Evolutionary conservation across 30 jellyfish, hydroid and myxozoan species (phyloP), one percentile per base, ranked within the genome.

Genomic region (Catostylus mosaicus): DNA sequence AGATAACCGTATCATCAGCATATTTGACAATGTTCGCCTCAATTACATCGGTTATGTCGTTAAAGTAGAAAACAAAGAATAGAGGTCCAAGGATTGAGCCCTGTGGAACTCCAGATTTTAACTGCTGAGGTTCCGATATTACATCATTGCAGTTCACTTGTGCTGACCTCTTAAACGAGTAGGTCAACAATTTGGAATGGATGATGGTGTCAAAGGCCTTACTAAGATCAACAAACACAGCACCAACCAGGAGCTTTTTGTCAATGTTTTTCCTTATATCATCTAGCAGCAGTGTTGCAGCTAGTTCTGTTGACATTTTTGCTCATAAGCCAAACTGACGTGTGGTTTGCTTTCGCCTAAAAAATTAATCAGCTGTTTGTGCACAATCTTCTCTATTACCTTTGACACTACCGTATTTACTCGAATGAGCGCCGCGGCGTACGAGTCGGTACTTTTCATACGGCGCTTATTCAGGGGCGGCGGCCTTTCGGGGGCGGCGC

Each of bases 121-220:
- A 35, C 45, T 36, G 73, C 57, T 78, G 71, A 27, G 73, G 73
- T 29, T 61, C 56, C 69, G 73, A 62, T 78, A 78, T 51, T 20
- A 19, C 60, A 57, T 66, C 72, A 26, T 78, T 43, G 82, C 35
- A 62, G 82, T 82, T 60, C 71, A 78, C 89, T 36, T 37, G 34
- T 60, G 59, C 59, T 29, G 79, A 29, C 61, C 90, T 72, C 47
- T 75, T 62, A 51, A 85, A 85, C 52, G 75, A 65, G 75, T 73
- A 85, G 78, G 68, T 69, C 51, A 82, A 35, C 79, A 82, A 56
- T 70, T 43, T 72, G 59, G 81, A 31, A 40, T 84, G 91, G 75
- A 63, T 67, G 43, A 73, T 73, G n/a, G 90, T 84, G 62, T 84
- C 95, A 84, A 84, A 85, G 38, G 96, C 96, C 48, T 85, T 85